Evolutionary conservation across 2,113 vertebrate genomes (phyloP).

Genomic region (Reinhardtius hippoglossoides): DNA sequence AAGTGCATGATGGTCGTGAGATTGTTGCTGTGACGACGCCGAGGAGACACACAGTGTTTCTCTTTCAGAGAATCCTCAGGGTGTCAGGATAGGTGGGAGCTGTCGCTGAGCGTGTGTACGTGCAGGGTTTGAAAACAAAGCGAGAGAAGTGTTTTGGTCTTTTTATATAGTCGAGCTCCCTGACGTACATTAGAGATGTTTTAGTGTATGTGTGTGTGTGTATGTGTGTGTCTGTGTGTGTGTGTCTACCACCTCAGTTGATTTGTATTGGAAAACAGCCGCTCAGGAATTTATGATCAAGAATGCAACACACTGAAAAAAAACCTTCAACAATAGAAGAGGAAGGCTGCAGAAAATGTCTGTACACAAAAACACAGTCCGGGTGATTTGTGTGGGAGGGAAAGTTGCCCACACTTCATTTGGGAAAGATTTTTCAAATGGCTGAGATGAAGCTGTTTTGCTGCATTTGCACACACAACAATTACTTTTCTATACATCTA

Average conservation of each 20-base stretch:
- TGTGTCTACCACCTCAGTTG: conserved; percentile 14
- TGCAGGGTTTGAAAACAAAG: conserved; percentile 20
- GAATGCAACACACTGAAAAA: conserved; percentile 18
- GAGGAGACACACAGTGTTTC: conserved; percentile 67
- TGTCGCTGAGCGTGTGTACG: conserved; percentile 40
- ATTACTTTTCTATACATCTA: conserved; percentile 21
- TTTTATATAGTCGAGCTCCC: conserved; percentile 11
- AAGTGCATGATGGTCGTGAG: conserved; percentile 58
- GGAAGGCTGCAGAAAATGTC: conserved; percentile 39
- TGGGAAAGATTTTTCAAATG: conserved; percentile 47
- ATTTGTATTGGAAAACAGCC: conserved; percentile 38
- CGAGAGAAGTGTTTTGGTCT: conserved; percentile 6
- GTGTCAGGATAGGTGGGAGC: conserved; percentile 64
- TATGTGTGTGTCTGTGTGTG: not conserved
- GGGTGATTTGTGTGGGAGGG: conserved; percentile 53
- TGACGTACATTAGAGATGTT: conserved; percentile 6
- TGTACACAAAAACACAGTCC: conserved; percentile 29
- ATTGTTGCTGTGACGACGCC: conserved; percentile 68
- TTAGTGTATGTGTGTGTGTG: conserved; percentile 24
- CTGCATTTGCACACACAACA: conserved; percentile 23
- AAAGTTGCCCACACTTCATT: conserved; percentile 60
- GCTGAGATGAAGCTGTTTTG: conserved; percentile 36
- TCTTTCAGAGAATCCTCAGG: conserved; percentile 49
- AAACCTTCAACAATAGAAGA: conserved; percentile 23
- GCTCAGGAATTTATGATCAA: conserved; percentile 32